phyloP scores from a whole-genome alignment of 2,888 invertebrate genomes.

The Pyralis farinalis region DNA sequence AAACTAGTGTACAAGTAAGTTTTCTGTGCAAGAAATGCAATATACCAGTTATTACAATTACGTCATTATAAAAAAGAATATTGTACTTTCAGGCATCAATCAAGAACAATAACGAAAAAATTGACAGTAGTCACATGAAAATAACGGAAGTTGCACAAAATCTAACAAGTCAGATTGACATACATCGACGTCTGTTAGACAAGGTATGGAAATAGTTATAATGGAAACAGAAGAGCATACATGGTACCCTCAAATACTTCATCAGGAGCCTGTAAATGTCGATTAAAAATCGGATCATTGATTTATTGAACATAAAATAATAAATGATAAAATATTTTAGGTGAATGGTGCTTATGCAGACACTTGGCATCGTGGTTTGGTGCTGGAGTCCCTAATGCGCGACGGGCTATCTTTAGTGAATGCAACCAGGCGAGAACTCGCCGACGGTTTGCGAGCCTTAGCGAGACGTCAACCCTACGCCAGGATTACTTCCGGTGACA shows the following conservation, averaged over 20 bases:
- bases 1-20: conserved; percentile 61
- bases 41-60: too few relatives aligned
- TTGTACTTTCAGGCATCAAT: conserved; percentile 59
- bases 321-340: conserved; percentile 38
- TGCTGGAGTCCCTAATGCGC: conserved; percentile 69
- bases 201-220: conserved; percentile 44
- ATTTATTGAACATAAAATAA: too few relatives aligned
- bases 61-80: not conserved
- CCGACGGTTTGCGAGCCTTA: conserved; percentile 70
- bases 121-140: conserved; percentile 61
- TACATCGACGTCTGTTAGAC: conserved; percentile 60
- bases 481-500: conserved; percentile 51
- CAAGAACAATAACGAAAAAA: conserved; percentile 61
- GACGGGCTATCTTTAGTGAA: conserved; percentile 75
- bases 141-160: conserved; percentile 59
- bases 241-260: too few relatives aligned
- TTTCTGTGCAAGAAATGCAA: not conserved
- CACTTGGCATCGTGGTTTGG: conserved; percentile 77
- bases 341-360: conserved; percentile 84
- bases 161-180: conserved; percentile 57
- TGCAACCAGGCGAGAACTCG: conserved; percentile 74
- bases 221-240: not conserved
- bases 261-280: too few relatives aligned
- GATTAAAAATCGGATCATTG: too few relatives aligned
- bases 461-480: conserved; percentile 64